Base-by-base conservation (phyloP, 2,888 invertebrate species). In the Lasioglossum pauxillum region DNA sequence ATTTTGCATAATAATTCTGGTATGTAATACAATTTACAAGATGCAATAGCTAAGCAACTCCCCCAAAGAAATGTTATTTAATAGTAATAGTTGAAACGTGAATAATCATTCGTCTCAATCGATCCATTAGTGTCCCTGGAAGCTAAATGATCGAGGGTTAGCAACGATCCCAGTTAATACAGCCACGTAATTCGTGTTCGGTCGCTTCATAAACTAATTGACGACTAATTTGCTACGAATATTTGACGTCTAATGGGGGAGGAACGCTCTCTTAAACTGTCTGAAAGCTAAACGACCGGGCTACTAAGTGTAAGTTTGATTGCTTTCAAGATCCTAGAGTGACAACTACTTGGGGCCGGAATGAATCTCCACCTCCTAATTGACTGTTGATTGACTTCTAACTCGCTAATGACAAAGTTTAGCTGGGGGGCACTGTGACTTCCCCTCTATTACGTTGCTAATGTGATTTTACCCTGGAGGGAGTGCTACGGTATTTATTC, bases 381-480 rank as follows among this genome's bases (percentile, higher is more conserved):
- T 73, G 53, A 57, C 60, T 27, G 75, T 27, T 44, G 75, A 57
- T 60, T 27, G 75, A 60, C 75, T 75, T 75, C 38, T 60, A 75
- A 27, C 57, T 75, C 41, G 27, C 74, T 53, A 74, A 74, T 53
- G 49, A 74, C 53, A 53, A 53, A 53, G 73, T 74, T 74, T 74
- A 49, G 23, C 49, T 5, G 19, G 49, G 12, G 23, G 23, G 23
- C 35, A 35, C 19, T 12, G 2, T 53, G 73, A 73, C 46, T 10
- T 23, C 35, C 49, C 35, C 49, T 49, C 74, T 23, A 53, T 74
- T 53, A 53, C 49, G 35, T 23, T 35, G 12, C 10, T 74, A 74
- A 35, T 19, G 44, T 23, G 49, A 31, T 35, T 74, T 23, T 5
- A 12, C 12, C 23, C 71, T 71, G 2, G n/a, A 41, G 71, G 74